phyloP scores from a whole-genome alignment of 64 coral and sea anemone genomes.

The Exaiptasia diaphana region DNA sequence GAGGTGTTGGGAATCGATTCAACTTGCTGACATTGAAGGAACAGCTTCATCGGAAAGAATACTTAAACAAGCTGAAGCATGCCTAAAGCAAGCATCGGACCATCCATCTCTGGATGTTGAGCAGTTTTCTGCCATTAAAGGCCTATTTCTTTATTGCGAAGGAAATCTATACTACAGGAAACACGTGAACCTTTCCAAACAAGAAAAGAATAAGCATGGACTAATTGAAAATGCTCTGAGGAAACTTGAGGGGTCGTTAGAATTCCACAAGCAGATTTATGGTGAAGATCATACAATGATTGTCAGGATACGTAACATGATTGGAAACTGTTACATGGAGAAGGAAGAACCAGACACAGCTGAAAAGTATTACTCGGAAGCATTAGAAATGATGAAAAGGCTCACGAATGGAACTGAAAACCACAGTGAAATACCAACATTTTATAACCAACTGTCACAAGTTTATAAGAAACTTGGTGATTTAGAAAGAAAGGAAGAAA shows the following conservation, averaged over 20 bases:
- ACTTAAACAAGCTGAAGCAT: neutral
- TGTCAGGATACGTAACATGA: neutral
- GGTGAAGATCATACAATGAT: neutral
- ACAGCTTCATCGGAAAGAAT: neutral
- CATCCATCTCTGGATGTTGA: neutral
- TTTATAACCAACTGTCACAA: conserved; percentile 40
- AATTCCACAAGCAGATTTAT: neutral
- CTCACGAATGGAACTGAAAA: neutral
- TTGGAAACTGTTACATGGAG: neutral
- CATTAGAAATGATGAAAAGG: neutral
- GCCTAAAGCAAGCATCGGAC: neutral
- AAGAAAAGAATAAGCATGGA: neutral
- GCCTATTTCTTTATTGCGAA: neutral
- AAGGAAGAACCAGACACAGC: neutral
- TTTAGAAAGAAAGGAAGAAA: neutral
- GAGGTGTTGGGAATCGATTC: neutral
- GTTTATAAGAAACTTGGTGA: conserved; percentile 21
- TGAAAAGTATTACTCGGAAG: neutral
- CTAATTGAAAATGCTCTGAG: neutral
- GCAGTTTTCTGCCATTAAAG: neutral
- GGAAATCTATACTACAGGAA: neutral
- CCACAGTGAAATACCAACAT: conserved; percentile 32
- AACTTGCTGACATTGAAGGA: neutral
- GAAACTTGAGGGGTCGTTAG: neutral
- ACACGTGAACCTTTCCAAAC: neutral